Percentiles rank a stretch among this genome's conserved stretches.
These are phyloP conservation scores for Sebastes kiyomatsui DNA, from an alignment of 2,797 vertebrate species.

Conservation along the genomic window DNA sequence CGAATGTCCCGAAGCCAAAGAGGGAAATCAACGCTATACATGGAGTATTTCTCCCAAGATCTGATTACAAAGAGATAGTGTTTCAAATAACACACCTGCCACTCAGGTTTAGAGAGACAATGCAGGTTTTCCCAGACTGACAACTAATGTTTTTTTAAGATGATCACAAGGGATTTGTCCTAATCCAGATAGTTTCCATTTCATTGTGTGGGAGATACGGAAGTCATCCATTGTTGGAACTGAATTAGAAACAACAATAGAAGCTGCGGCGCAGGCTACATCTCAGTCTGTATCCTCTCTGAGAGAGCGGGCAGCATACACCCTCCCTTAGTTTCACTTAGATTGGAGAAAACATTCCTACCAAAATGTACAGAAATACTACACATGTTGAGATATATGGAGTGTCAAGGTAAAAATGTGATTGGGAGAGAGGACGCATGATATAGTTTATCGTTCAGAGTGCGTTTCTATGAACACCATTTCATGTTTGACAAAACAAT, in stretches of 20 bases:
- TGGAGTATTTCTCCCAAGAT: constrained; percentile 29
- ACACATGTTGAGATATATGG: too few species aligned
- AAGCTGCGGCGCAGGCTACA: background rate
- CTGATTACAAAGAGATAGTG: constrained; percentile 37
- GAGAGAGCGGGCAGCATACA: too few species aligned
- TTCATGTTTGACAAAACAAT: too few species aligned
- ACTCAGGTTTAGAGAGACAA: constrained; percentile 50
- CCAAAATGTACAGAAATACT: too few species aligned
- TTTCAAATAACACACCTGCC: constrained; percentile 57
- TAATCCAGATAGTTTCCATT: constrained; percentile 29
- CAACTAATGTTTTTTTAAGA: constrained; percentile 1
- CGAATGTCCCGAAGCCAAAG: constrained; percentile 9
- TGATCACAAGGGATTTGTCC: constrained; percentile 29
- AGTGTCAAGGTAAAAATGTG: background rate
- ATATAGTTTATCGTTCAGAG: background rate
- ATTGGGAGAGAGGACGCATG: background rate
- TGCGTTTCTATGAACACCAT: background rate
- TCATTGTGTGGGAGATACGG: background rate
- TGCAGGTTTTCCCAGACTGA: background rate
- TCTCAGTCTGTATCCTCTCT: too few species aligned
- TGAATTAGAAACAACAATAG: constrained; percentile 2
- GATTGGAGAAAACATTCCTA: too few species aligned
- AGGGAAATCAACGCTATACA: constrained; percentile 36
- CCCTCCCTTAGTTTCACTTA: too few species aligned
- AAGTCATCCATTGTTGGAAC: background rate